Conservation (phyloP, 2,888 invertebrate genomes). For the Cephus spinipes region DNA sequence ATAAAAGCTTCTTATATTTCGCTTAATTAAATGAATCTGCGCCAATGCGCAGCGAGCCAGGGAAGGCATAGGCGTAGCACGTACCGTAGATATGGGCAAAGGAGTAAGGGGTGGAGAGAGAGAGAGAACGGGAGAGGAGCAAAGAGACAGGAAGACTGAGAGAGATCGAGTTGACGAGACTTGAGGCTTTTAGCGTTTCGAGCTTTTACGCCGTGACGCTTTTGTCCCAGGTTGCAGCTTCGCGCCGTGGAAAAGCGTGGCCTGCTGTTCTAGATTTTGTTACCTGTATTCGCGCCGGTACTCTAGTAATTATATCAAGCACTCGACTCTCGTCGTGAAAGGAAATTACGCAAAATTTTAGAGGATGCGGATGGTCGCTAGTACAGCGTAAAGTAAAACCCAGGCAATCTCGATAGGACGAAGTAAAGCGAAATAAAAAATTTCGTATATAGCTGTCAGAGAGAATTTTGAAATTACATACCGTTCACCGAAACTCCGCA, state of each 20-base stretch:
- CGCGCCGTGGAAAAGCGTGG: conserved; percentile 21
- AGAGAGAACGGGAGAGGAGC: background rate
- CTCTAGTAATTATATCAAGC: conserved; percentile 44
- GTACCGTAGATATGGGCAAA: background rate
- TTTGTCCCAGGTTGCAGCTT: conserved; percentile 28
- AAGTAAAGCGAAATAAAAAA: background rate
- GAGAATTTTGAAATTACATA: background rate
- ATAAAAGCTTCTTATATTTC: conserved; percentile 39
- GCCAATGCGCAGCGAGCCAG: background rate
- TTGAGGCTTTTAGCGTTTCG: conserved; percentile 48
- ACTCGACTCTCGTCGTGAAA: conserved; percentile 26
- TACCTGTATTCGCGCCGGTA: conserved; percentile 32
- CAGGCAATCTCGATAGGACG: background rate
- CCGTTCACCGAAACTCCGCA: background rate
- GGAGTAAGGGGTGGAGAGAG: background rate
- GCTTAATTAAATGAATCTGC: conserved; percentile 34
- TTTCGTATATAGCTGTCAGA: background rate
- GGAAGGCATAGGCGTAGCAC: background rate
- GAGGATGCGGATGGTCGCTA: conserved; percentile 14
- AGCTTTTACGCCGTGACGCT: conserved; percentile 42
- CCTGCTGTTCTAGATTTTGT: conserved; percentile 41
- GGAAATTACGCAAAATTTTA: conserved; percentile 36
- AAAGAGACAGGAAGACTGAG: background rate
- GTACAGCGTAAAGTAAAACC: background rate
- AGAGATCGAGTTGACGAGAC: conserved; percentile 8